Percentiles rank a stretch among this genome's conserved stretches.
phyloP scores from a whole-genome alignment of 1,140 invertebrate species.

The Drosophila seguyi region DNA sequence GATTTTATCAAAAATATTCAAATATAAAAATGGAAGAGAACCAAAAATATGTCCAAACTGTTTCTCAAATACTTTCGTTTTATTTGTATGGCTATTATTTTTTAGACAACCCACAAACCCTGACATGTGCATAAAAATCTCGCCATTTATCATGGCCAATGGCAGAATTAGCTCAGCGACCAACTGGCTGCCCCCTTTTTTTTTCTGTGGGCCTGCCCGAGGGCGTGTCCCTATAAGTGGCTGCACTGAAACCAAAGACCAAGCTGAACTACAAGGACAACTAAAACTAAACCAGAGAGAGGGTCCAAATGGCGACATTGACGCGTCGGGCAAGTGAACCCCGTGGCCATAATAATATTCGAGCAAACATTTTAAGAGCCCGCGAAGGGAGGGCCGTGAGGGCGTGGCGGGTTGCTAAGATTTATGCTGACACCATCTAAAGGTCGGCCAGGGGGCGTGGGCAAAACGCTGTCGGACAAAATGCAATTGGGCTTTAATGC shows the following conservation, averaged over 20 bases:
- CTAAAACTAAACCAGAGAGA: constrained; percentile 10
- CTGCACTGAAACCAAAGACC: constrained; percentile 37
- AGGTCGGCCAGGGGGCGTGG: constrained; percentile 21
- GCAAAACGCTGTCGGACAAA: constrained; percentile 23
- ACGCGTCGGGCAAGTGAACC: constrained; percentile 21
- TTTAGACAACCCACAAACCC: neutral
- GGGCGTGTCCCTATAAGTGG: constrained; percentile 60
- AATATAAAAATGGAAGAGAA: neutral
- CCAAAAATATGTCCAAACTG: neutral
- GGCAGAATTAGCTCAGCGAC: constrained; percentile 59
- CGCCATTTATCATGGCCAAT: constrained; percentile 66
- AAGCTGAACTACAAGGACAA: constrained; percentile 1
- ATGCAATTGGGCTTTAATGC: constrained; percentile 75
- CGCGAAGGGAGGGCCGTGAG: constrained; percentile 11
- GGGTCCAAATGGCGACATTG: constrained; percentile 46
- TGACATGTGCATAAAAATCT: constrained; percentile 43
- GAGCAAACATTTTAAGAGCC: constrained; percentile 36
- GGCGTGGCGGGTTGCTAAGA: constrained; percentile 36
- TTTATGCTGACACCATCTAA: constrained; percentile 33
- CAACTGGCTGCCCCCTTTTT: constrained; percentile 20
- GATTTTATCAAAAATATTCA: neutral
- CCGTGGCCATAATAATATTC: constrained; percentile 17
- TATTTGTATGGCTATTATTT: neutral
- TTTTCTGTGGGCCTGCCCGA: constrained; percentile 39
- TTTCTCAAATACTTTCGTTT: neutral